A percentile compares a stretch with the other conserved stretches of the same genome.
Conservation (phyloP, 2,797 vertebrate genomes). For the Graptemys geographica region DNA sequence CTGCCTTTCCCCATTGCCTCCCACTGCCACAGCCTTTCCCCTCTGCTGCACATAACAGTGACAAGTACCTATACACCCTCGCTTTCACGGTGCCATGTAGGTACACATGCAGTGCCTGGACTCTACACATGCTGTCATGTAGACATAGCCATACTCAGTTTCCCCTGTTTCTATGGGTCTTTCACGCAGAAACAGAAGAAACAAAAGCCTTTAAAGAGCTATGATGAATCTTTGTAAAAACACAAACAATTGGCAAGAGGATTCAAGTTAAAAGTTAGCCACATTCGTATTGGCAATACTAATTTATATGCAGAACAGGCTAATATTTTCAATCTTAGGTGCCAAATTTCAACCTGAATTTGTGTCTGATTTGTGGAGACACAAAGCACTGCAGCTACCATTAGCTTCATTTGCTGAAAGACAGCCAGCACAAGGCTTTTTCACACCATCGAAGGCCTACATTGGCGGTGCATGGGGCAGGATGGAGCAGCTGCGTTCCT, state of each 20-base stretch:
- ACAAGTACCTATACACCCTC: background rate
- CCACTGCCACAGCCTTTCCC: background rate
- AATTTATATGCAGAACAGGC: no score
- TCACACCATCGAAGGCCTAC: background rate
- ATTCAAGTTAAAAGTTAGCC: background rate
- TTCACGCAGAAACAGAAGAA: background rate
- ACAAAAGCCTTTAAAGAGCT: background rate
- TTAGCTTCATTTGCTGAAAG: background rate
- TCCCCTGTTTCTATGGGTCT: background rate
- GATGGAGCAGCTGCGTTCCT: background rate
- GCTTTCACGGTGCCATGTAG: background rate
- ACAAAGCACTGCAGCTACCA: background rate
- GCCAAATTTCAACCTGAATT: no score
- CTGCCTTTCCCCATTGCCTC: background rate
- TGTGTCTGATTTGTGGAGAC: no score
- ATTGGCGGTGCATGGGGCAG: rapidly evolving
- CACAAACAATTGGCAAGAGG: background rate
- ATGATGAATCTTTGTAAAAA: background rate
- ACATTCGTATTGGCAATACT: no score
- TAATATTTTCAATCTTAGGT: no score
- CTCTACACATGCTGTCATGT: background rate
- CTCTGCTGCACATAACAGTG: background rate
- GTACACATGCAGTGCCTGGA: background rate
- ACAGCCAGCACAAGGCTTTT: background rate
- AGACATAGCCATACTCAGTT: background rate